Percentiles rank a stretch among this genome's conserved stretches.
phyloP scores from a whole-genome alignment of 1,140 invertebrate genomes.

The Drosophila simulans region DNA sequence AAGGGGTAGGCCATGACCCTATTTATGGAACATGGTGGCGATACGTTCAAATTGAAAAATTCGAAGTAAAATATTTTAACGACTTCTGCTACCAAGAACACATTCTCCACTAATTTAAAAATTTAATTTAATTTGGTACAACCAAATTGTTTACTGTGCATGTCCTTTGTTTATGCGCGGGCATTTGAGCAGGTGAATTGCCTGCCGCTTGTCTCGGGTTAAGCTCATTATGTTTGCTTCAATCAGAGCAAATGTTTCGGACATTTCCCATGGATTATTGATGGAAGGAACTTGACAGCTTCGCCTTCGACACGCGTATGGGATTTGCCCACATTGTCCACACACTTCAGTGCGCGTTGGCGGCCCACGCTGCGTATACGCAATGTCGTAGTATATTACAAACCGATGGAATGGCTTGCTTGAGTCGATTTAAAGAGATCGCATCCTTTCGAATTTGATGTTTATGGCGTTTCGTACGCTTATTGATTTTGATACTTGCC shows the following conservation, averaged over 20 bases:
- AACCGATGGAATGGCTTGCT: not conserved
- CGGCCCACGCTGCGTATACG: conserved; percentile 42
- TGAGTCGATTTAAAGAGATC: conserved; percentile 48
- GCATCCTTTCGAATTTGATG: conserved; percentile 57
- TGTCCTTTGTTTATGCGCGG: conserved; percentile 2
- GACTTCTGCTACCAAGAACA: not conserved
- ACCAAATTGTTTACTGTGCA: conserved; percentile 1
- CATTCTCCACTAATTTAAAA: not conserved
- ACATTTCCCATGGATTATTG: conserved; percentile 41
- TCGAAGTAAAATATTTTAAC: not conserved
- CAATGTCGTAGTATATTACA: conserved; percentile 22
- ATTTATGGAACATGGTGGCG: too few species aligned
- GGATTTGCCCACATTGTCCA: conserved; percentile 24
- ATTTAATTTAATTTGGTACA: too few species aligned
- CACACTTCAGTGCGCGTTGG: conserved; percentile 16
- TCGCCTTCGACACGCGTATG: conserved; percentile 18
- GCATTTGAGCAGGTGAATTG: conserved; percentile 28
- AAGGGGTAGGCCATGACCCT: not conserved
- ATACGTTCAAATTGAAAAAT: not conserved
- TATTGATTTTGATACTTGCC: conserved; percentile 71
- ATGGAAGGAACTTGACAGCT: conserved; percentile 26
- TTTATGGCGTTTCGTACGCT: conserved; percentile 73
- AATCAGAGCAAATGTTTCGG: conserved; percentile 59
- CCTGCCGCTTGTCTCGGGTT: conserved; percentile 39
- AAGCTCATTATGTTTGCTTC: conserved; percentile 73